These are phyloP conservation scores for Drosophila fulvimacula DNA, from an alignment of 2,888 invertebrate species.

Conservation along the genomic window DNA sequence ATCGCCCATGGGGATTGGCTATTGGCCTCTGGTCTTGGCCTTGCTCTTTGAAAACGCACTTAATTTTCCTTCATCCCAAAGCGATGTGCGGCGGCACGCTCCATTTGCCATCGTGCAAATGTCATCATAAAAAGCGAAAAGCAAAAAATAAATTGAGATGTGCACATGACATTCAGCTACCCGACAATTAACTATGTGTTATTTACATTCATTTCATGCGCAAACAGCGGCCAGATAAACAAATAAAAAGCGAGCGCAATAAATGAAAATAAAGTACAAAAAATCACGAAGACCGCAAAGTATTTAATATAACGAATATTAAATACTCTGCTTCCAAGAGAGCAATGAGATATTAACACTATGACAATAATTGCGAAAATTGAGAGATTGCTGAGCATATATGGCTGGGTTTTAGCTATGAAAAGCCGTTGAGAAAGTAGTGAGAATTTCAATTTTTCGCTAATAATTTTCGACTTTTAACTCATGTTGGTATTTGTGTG, in stretches of 20 bases:
- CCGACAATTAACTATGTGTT: conserved; percentile 47
- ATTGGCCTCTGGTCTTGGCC: background rate
- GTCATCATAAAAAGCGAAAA: conserved; percentile 26
- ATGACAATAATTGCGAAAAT: no score
- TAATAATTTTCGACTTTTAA: no score
- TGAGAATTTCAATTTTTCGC: no score
- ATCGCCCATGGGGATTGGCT: background rate
- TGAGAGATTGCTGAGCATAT: no score
- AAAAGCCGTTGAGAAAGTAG: no score
- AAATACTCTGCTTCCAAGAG: background rate
- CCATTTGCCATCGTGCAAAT: conserved; percentile 31
- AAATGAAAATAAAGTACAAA: conserved; percentile 6
- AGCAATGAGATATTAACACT: no score
- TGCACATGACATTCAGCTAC: conserved; percentile 29
- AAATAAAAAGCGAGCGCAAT: conserved; percentile 42
- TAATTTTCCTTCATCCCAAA: conserved; percentile 1
- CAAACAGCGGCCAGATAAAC: conserved; percentile 43
- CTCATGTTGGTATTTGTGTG: no score
- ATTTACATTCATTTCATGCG: conserved; percentile 58
- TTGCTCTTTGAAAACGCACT: background rate
- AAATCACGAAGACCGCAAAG: background rate
- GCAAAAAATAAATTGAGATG: conserved; percentile 6
- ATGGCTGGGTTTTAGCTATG: no score
- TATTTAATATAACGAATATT: background rate
- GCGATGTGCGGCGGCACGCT: background rate